Evolutionary conservation across 2,797 vertebrate genomes (phyloP).

Genomic region (Pachyuromys duprasi): DNA sequence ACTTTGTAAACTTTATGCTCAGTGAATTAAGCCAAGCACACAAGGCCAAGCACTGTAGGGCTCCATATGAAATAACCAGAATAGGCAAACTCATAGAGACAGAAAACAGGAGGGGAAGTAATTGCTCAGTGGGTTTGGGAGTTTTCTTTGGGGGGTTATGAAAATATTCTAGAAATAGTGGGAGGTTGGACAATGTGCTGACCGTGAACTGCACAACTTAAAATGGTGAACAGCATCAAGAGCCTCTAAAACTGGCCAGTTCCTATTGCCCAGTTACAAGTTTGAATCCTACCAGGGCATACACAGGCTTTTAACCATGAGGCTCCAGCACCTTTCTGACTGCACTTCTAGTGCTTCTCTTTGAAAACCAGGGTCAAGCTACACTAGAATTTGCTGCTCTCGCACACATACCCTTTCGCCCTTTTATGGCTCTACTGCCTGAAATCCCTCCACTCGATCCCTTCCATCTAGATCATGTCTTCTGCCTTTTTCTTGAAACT

Average conservation of each 20-base stretch:
- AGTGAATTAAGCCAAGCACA: neutral
- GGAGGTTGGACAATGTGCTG: neutral
- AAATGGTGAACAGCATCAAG: neutral
- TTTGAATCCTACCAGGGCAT: neutral
- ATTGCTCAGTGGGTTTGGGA: neutral
- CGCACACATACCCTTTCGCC: neutral
- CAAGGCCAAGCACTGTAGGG: neutral
- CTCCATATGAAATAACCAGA: conserved; percentile 19
- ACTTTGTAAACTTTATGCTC: neutral
- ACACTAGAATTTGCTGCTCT: neutral
- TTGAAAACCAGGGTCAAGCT: neutral
- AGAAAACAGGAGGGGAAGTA: neutral
- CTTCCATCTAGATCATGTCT: neutral
- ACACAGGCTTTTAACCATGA: neutral
- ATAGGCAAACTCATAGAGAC: neutral
- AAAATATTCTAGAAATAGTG: neutral
- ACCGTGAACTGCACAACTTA: neutral
- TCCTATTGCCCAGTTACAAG: neutral
- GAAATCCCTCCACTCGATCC: neutral
- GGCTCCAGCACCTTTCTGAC: neutral
- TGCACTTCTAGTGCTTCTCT: neutral
- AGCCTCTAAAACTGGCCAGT: neutral
- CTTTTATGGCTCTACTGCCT: neutral
- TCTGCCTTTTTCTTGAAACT: conserved; percentile 15
- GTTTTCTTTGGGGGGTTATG: conserved; percentile 13